These are phyloP conservation scores for Sinocyclocheilus anshuiensis DNA, from an alignment of 2,113 vertebrate species.

Conservation along the genomic window DNA sequence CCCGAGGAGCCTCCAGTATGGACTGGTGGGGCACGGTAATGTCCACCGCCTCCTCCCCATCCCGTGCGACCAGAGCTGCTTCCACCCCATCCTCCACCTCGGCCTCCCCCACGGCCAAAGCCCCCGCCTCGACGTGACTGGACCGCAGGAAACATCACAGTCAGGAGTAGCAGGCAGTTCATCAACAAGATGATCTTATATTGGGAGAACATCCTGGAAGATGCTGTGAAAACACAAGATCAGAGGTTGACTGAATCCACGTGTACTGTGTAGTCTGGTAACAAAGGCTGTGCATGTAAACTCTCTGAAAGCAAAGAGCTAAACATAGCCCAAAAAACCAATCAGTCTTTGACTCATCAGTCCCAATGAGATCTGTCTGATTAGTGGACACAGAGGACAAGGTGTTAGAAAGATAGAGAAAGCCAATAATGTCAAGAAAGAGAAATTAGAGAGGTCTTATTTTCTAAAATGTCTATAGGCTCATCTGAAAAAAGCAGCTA, in stretches of 20 bases:
- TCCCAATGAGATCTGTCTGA: conserved; percentile 7
- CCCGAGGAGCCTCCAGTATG: conserved; percentile 27
- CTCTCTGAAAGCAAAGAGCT: not conserved
- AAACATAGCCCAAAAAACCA: not conserved
- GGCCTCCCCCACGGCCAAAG: conserved; percentile 29
- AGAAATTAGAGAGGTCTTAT: not conserved
- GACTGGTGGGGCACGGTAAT: not conserved
- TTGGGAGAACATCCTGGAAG: conserved; percentile 27
- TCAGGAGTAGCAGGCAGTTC: conserved; percentile 39
- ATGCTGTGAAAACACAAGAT: conserved; percentile 20
- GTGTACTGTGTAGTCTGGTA: not conserved
- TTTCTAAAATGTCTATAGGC: not conserved
- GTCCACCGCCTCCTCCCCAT: not conserved
- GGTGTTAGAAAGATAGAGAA: not conserved
- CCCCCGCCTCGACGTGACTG: conserved; percentile 44
- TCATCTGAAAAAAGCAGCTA: not conserved
- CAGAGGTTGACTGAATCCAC: not conserved
- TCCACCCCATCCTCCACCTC: conserved; percentile 22
- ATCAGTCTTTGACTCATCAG: not conserved
- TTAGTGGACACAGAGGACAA: conserved; percentile 10
- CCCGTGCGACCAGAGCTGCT: conserved; percentile 16
- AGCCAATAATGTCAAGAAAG: not conserved
- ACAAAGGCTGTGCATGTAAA: not conserved
- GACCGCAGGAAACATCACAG: conserved; percentile 8
- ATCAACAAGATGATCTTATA: not conserved